phyloP scores from a whole-genome alignment of 2,797 vertebrate species.

The Megalops cyprinoides region DNA sequence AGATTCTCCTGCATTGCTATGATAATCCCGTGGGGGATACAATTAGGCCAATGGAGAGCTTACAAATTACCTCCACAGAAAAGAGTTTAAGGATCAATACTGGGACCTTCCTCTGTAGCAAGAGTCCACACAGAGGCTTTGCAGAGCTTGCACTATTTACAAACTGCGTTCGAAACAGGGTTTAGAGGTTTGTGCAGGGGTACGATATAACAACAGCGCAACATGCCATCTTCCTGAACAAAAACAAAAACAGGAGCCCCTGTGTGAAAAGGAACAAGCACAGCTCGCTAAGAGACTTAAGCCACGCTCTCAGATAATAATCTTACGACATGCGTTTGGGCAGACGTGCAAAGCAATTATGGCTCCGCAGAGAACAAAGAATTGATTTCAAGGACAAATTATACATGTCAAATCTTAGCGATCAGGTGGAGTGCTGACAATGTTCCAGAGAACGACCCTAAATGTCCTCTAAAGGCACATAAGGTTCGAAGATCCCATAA shows the following conservation, averaged over 20 bases:
- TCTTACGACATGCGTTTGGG: no score
- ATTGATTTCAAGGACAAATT: background rate
- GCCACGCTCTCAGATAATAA: background rate
- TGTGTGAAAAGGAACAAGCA: background rate
- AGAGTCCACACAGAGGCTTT: background rate
- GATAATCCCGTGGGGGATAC: background rate
- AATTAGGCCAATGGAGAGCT: background rate
- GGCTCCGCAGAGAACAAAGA: background rate
- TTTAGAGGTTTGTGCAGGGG: background rate
- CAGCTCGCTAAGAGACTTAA: background rate
- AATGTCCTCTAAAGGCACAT: slow-evolving; percentile 2
- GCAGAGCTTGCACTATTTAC: slow-evolving; percentile 12
- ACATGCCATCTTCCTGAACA: background rate
- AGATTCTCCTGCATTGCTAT: background rate
- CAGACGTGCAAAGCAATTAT: no score
- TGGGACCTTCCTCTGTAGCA: background rate
- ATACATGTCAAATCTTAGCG: background rate
- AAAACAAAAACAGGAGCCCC: background rate
- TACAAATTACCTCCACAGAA: slow-evolving; percentile 14
- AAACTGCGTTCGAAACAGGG: background rate
- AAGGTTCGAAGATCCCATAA: background rate
- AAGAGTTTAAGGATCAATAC: slow-evolving; percentile 19
- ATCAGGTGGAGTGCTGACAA: background rate
- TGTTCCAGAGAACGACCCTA: slow-evolving; percentile 12
- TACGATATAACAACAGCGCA: slow-evolving; percentile 17